phyloP scores from a whole-genome alignment of 2,888 invertebrate species.

The Temnothorax rugatulus region DNA sequence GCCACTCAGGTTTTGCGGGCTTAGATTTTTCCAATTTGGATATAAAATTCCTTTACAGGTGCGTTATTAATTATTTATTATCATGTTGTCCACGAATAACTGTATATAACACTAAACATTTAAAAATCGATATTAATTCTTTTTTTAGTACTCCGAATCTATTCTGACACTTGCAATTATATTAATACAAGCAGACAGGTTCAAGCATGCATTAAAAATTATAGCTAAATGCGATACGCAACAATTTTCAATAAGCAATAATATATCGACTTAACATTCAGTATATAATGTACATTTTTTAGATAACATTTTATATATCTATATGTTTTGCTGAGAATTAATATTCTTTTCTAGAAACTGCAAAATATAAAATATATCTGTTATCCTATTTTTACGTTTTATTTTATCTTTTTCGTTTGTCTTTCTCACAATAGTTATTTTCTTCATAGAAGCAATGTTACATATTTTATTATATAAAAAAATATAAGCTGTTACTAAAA shows the following conservation, averaged over 20 bases:
- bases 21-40: constrained; percentile 26
- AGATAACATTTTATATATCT: not conserved
- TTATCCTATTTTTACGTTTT: not conserved
- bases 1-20: constrained; percentile 1
- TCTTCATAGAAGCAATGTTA: not conserved
- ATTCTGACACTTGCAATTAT: constrained; percentile 29
- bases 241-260: not conserved
- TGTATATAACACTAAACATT: not conserved
- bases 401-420: not conserved
- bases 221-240: not conserved
- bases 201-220: not conserved
- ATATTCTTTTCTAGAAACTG: constrained; percentile 5
- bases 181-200: constrained; percentile 17
- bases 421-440: not conserved
- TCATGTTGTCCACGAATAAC: not conserved
- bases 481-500: not conserved
- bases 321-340: not conserved
- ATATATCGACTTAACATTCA: not conserved
- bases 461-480: not conserved
- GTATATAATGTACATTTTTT: not conserved
- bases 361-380: constrained; percentile 20
- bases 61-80: not conserved
- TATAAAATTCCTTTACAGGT: constrained; percentile 28
- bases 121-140: not conserved
- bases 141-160: not conserved